A percentile compares a stretch with the other conserved stretches of the same genome.
phyloP scores from a whole-genome alignment of 2,888 invertebrate genomes.

The Cartodere bifasciata region DNA sequence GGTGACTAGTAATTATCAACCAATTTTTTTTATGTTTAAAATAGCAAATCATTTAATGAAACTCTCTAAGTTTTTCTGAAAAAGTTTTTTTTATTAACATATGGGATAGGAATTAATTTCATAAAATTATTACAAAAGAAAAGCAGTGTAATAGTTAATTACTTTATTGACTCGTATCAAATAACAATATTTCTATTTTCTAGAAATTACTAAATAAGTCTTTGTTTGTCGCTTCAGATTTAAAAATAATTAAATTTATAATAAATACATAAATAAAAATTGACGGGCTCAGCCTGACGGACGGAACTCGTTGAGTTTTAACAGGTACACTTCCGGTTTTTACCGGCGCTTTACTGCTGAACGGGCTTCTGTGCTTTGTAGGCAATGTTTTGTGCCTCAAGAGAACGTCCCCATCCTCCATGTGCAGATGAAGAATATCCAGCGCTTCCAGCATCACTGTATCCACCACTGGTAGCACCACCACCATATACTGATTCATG shows the following conservation, averaged over 20 bases:
- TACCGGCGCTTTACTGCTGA: slow-evolving; percentile 27
- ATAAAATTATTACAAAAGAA: too few relatives aligned
- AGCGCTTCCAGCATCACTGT: slow-evolving; percentile 38
- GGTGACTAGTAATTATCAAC: too few relatives aligned
- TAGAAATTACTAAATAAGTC: too few relatives aligned
- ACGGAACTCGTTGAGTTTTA: slow-evolving; percentile 28
- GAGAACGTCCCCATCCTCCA: slow-evolving; percentile 64
- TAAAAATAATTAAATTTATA: slow-evolving; percentile 17
- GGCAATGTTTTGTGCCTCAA: slow-evolving; percentile 64
- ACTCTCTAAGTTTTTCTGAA: too few relatives aligned
- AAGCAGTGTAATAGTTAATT: too few relatives aligned
- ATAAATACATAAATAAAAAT: slow-evolving; percentile 21
- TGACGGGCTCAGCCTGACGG: slow-evolving; percentile 16
- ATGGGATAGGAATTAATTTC: too few relatives aligned
- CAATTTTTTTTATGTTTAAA: too few relatives aligned
- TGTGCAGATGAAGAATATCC: slow-evolving; percentile 48
- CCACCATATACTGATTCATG: slow-evolving; percentile 47
- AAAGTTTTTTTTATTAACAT: too few relatives aligned
- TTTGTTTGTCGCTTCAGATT: slow-evolving; percentile 24
- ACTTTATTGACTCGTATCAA: slow-evolving; percentile 1
- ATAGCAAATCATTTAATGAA: too few relatives aligned
- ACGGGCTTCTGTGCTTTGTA: slow-evolving; percentile 57
- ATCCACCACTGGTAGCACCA: slow-evolving; percentile 44
- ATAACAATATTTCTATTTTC: too few relatives aligned
- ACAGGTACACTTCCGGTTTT: slow-evolving; percentile 32